A percentile compares a stretch with the other conserved stretches of the same genome.
These are phyloP conservation scores for Patiria miniata DNA, from an alignment of 35 echinoderm and acorn worm species.

Conservation along the genomic window DNA sequence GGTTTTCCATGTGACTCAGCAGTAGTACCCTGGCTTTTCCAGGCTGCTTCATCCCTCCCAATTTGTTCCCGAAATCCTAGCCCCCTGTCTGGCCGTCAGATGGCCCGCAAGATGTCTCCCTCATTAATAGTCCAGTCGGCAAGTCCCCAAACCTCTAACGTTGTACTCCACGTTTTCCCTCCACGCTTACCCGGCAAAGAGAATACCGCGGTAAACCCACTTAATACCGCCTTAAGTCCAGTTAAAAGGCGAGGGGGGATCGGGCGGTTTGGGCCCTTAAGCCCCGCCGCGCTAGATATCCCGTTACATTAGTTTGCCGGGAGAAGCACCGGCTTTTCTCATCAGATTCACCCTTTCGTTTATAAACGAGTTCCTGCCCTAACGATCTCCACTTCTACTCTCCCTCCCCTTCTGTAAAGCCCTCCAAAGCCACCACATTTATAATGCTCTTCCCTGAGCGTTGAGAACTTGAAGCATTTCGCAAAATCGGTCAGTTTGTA, in stretches of 20 bases:
- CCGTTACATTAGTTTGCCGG: too few species aligned
- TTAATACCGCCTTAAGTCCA: neutral
- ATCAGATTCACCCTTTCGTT: too few species aligned
- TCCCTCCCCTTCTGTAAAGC: neutral
- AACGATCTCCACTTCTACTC: neutral
- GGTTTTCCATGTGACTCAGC: conserved; percentile 9
- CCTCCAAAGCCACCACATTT: neutral
- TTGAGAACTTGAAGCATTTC: conserved; percentile 1
- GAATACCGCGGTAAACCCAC: neutral
- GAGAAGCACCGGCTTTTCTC: too few species aligned
- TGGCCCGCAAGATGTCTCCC: neutral
- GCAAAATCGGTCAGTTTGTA: too few species aligned
- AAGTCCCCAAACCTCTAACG: neutral
- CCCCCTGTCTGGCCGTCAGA: neutral
- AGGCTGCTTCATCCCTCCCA: neutral
- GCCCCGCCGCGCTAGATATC: neutral
- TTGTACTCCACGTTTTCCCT: too few species aligned
- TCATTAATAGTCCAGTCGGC: neutral
- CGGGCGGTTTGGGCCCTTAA: neutral
- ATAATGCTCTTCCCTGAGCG: neutral
- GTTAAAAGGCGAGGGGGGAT: neutral
- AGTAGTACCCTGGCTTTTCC: neutral
- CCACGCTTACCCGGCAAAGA: too few species aligned
- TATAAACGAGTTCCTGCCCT: neutral
- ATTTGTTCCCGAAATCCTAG: conserved; percentile 9